Percentiles rank a stretch among this genome's conserved stretches.
Conservation (phyloP, 2,888 invertebrate species). For the Sussaba pulchella region DNA sequence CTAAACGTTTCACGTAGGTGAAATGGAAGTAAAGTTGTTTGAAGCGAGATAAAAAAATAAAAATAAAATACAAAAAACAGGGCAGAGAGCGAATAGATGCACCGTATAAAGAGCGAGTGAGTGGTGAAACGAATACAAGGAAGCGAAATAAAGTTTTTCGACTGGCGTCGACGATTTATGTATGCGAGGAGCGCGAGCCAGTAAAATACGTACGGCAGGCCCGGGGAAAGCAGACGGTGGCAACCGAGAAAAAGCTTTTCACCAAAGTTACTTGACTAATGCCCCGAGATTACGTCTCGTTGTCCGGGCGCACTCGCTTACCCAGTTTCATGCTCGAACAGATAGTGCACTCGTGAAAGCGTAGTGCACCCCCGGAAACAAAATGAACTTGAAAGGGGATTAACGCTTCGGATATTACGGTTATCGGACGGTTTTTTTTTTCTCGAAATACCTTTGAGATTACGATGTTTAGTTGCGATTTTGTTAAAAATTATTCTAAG, state of each 20-base stretch:
- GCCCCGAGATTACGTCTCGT: constrained; percentile 65
- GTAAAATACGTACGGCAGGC: constrained; percentile 59
- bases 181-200: constrained; percentile 60
- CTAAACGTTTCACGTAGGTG: constrained; percentile 13
- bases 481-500: no score
- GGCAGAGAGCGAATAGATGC: constrained; percentile 28
- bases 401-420: no score
- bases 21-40: constrained; percentile 58
- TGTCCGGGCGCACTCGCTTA: constrained; percentile 44
- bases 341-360: constrained; percentile 29
- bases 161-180: constrained; percentile 65
- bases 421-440: no score
- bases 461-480: no score
- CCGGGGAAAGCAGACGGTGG: constrained; percentile 42
- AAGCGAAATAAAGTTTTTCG: constrained; percentile 65
- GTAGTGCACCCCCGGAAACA: constrained; percentile 18
- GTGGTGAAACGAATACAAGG: constrained; percentile 57
- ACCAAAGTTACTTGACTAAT: constrained; percentile 66
- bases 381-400: constrained; percentile 29
- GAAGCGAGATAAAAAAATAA: constrained; percentile 59
- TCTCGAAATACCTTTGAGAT: no score
- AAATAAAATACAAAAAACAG: no score
- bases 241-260: constrained; percentile 62
- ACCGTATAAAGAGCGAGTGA: constrained; percentile 42
- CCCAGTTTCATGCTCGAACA: constrained; percentile 48